Conservation (phyloP, 1,140 invertebrate species). For the Mycetomoellerius zeteki region DNA sequence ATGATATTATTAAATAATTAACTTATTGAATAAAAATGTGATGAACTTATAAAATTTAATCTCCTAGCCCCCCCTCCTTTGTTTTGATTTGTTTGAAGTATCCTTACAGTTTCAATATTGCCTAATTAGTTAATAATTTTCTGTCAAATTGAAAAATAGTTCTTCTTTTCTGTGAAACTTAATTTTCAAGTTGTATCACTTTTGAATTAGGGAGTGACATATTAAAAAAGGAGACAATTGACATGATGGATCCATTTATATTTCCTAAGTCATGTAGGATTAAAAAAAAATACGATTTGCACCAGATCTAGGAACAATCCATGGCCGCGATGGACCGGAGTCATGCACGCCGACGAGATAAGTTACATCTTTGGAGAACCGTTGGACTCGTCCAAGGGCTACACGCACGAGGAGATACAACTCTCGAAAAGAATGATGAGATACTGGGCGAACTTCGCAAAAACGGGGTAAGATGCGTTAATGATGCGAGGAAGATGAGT, state of each 20-base stretch:
- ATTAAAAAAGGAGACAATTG: background rate
- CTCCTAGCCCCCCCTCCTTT: too few relatives aligned
- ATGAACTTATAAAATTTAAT: too few relatives aligned
- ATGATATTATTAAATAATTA: too few relatives aligned
- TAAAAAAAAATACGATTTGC: constrained; percentile 13
- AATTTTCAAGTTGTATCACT: too few relatives aligned
- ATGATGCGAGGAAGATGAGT: too few relatives aligned
- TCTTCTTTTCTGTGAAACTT: too few relatives aligned
- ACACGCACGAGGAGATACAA: constrained; percentile 92
- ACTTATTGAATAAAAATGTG: too few relatives aligned
- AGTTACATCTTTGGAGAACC: constrained; percentile 98
- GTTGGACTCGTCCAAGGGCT: constrained; percentile 92
- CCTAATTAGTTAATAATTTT: too few relatives aligned
- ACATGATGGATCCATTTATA: background rate
- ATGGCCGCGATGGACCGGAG: constrained; percentile 98
- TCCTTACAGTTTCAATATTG: too few relatives aligned
- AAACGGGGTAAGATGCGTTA: constrained; percentile 92
- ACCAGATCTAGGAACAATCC: constrained; percentile 91
- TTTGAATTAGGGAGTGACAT: too few relatives aligned
- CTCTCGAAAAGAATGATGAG: constrained; percentile 96
- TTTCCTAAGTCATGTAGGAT: background rate
- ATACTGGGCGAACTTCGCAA: constrained; percentile 98
- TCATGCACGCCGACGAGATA: constrained; percentile 98
- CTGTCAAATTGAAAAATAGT: too few relatives aligned
- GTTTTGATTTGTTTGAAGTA: too few relatives aligned